Conservation (phyloP, 2,113 vertebrate genomes). For the Lepus americanus region DNA sequence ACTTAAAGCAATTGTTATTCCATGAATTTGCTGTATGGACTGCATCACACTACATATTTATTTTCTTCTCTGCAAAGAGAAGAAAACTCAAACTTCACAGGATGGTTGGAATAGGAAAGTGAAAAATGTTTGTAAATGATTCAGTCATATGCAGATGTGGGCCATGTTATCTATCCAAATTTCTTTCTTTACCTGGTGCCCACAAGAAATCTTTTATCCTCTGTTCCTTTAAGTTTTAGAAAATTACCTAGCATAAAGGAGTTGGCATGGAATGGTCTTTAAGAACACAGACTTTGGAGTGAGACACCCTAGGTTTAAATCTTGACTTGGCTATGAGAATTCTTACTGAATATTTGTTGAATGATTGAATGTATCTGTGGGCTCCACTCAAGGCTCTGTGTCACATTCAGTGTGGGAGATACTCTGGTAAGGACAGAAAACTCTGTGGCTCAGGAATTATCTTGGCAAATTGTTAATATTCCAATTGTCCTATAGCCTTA, state of each 20-base stretch:
- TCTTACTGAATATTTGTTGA: conserved; percentile 29
- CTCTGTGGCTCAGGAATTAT: neutral
- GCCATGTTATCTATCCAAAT: conserved; percentile 28
- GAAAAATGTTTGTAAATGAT: neutral
- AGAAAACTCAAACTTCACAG: neutral
- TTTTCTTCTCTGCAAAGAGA: conserved; percentile 34
- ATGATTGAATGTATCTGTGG: neutral
- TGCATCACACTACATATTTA: neutral
- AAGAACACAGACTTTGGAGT: neutral
- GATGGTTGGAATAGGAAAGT: conserved; percentile 20
- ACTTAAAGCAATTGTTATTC: too few relatives aligned
- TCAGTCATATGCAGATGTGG: neutral
- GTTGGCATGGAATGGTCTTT: neutral
- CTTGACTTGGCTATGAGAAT: neutral
- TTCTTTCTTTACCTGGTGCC: neutral
- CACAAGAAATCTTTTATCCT: neutral
- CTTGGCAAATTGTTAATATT: conserved; percentile 36
- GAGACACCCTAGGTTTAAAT: neutral
- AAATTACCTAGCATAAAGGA: neutral
- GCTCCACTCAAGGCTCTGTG: neutral
- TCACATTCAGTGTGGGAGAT: neutral
- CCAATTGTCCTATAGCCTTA: neutral
- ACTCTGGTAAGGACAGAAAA: conserved; percentile 4
- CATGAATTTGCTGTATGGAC: too few relatives aligned
- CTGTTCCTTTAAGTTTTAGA: conserved; percentile 3